phyloP scores from a whole-genome alignment of 2,888 invertebrate species.

The Hypselothyrea guttata region DNA sequence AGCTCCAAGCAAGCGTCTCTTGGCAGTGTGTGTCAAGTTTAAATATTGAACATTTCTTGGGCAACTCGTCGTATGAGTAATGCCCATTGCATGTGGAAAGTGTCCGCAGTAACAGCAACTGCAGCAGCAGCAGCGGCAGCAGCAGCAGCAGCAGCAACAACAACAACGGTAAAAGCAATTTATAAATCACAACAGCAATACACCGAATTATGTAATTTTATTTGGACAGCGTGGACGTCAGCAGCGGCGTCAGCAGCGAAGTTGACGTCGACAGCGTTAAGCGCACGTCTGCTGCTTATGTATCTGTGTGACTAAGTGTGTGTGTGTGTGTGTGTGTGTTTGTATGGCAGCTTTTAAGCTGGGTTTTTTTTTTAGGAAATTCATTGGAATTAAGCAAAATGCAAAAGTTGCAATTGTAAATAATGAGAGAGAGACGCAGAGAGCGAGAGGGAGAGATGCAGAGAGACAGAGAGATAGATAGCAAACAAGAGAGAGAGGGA shows the following conservation, averaged over 20 bases:
- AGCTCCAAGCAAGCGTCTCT: neutral
- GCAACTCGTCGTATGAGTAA: slow-evolving; percentile 64
- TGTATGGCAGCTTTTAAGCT: slow-evolving; percentile 47
- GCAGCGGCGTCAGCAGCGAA: slow-evolving; percentile 7
- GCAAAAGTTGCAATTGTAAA: slow-evolving; percentile 30
- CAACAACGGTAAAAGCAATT: slow-evolving; percentile 35
- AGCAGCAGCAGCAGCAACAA: slow-evolving; percentile 5
- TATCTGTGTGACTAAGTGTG: slow-evolving; percentile 14
- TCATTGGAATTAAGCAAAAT: slow-evolving; percentile 33
- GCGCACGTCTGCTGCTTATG: slow-evolving; percentile 5
- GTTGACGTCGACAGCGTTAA: slow-evolving; percentile 9
- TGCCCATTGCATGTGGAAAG: slow-evolving; percentile 27
- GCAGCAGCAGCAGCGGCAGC: slow-evolving; percentile 9
- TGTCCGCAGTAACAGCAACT: slow-evolving; percentile 1
- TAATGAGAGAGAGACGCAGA: slow-evolving; percentile 14
- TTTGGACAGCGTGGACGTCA: slow-evolving; percentile 40
- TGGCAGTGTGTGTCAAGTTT: slow-evolving; percentile 59
- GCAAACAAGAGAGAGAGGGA: neutral
- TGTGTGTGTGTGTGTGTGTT: slow-evolving; percentile 13
- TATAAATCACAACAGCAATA: slow-evolving; percentile 40
- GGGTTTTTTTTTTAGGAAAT: slow-evolving; percentile 34
- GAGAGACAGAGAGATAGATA: slow-evolving; percentile 3
- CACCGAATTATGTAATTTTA: slow-evolving; percentile 63
- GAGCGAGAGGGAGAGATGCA: slow-evolving; percentile 10
- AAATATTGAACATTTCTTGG: slow-evolving; percentile 58